Conservation (phyloP, 1,140 invertebrate genomes). For the Drosophila sulfurigaster region DNA sequence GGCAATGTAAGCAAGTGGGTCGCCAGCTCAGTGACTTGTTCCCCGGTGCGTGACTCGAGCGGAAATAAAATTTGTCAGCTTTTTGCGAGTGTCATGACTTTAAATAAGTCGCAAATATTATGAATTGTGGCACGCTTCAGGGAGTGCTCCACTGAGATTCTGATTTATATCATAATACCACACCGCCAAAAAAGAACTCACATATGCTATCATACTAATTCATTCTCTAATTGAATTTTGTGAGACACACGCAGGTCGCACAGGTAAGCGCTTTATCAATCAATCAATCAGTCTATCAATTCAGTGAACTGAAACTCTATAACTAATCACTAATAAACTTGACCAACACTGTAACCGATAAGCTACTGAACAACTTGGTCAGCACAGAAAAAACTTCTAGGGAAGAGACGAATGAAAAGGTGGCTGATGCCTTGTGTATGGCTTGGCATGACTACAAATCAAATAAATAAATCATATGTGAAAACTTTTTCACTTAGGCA, state of each 20-base stretch:
- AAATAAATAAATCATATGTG: constrained; percentile 78
- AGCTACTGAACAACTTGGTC: constrained; percentile 32
- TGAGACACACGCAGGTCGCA: constrained; percentile 21
- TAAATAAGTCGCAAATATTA: constrained; percentile 69
- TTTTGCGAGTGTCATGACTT: constrained; percentile 59
- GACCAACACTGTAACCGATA: constrained; percentile 51
- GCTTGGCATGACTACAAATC: constrained; percentile 51
- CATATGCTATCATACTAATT: constrained; percentile 2
- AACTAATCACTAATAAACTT: constrained; percentile 72
- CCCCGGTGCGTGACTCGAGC: constrained; percentile 75
- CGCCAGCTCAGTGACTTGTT: constrained; percentile 68
- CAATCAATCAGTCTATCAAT: constrained; percentile 68
- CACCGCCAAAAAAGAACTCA: background rate
- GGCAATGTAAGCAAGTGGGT: constrained; percentile 60
- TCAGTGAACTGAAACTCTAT: constrained; percentile 27
- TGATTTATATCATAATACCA: constrained; percentile 52
- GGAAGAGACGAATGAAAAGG: background rate
- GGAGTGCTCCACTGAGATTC: constrained; percentile 42
- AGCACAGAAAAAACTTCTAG: background rate
- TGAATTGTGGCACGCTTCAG: constrained; percentile 23
- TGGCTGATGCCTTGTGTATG: background rate
- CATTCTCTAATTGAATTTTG: constrained; percentile 45
- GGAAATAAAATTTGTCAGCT: constrained; percentile 81
- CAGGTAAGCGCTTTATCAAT: constrained; percentile 40
- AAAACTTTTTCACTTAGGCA: constrained; percentile 78